These are phyloP conservation scores for Portunus trituberculatus DNA, from an alignment of 1,140 invertebrate species.

Conservation along the genomic window DNA sequence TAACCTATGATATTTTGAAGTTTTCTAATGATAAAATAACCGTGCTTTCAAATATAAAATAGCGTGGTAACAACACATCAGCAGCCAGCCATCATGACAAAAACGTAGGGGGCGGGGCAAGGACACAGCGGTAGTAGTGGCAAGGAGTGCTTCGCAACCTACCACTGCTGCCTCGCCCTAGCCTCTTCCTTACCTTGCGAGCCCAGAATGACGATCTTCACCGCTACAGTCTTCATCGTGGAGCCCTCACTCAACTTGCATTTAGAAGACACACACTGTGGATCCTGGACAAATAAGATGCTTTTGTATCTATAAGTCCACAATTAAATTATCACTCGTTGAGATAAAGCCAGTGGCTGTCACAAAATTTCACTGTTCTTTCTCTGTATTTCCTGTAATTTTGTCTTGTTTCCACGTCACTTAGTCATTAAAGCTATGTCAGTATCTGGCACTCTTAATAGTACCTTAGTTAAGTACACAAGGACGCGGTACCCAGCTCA, in stretches of 20 bases:
- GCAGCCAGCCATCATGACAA: neutral
- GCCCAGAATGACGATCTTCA: constrained; percentile 44
- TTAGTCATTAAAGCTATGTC: neutral
- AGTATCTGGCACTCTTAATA: neutral
- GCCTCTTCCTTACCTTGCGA: constrained; percentile 38
- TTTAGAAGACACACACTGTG: no score
- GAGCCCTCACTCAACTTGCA: no score
- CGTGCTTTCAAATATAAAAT: neutral
- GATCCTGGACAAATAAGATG: no score
- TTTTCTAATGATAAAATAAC: no score
- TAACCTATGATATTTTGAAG: no score
- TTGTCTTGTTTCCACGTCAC: neutral
- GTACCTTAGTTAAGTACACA: neutral
- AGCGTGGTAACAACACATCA: neutral
- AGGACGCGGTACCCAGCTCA: neutral
- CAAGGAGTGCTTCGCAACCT: neutral
- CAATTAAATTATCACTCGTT: no score
- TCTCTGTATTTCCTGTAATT: neutral
- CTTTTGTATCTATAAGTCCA: no score
- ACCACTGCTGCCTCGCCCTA: neutral
- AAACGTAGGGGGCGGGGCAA: neutral
- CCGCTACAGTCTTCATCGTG: constrained; percentile 43
- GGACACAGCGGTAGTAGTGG: no score
- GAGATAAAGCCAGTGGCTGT: no score
- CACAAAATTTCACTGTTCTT: no score